phyloP scores from a whole-genome alignment of 1,140 invertebrate genomes.

The Drosophila equinoxialis region DNA sequence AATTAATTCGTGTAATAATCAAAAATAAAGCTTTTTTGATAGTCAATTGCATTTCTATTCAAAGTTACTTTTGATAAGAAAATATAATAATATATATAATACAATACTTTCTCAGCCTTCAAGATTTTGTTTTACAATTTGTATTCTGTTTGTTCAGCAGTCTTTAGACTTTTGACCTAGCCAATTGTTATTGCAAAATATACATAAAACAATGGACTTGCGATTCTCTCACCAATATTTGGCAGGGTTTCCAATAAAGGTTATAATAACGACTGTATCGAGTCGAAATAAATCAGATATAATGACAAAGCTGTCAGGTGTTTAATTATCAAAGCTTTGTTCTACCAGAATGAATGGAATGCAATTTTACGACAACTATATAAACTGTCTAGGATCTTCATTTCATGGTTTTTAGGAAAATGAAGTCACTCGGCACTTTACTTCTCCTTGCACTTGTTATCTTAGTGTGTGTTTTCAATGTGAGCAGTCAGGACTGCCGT shows the following conservation, averaged over 20 bases:
- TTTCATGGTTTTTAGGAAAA: background rate
- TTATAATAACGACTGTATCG: background rate
- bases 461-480: background rate
- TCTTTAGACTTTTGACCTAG: too few relatives aligned
- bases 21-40: background rate
- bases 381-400: background rate
- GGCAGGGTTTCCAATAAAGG: background rate
- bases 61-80: too few relatives aligned
- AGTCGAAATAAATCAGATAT: background rate
- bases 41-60: too few relatives aligned
- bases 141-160: too few relatives aligned
- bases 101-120: too few relatives aligned
- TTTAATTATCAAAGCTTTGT: background rate
- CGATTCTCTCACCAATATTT: too few relatives aligned
- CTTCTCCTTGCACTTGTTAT: background rate
- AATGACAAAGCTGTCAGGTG: background rate
- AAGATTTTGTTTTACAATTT: too few relatives aligned
- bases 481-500: background rate
- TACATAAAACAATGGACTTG: too few relatives aligned
- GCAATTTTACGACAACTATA: background rate
- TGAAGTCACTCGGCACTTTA: slow-evolving; percentile 3
- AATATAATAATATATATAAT: too few relatives aligned
- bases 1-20: background rate
- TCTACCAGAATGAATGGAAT: background rate
- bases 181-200: too few relatives aligned